Percentiles rank a stretch among this genome's conserved stretches.
These are phyloP conservation scores for Clitarchus hookeri DNA, from an alignment of 2,888 invertebrate species.

Conservation along the genomic window DNA sequence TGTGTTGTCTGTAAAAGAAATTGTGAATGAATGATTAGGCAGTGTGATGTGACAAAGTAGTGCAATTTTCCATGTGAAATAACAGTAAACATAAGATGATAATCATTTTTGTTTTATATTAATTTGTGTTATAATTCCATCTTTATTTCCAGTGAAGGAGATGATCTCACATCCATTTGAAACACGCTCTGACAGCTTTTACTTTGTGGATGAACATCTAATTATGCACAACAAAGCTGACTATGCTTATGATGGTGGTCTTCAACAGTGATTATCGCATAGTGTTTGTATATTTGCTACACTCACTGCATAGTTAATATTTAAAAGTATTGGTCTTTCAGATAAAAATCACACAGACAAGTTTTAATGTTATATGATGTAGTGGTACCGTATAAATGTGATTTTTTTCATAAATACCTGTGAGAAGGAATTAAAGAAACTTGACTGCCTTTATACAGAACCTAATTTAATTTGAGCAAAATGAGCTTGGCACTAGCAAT, in stretches of 20 bases:
- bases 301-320: not conserved
- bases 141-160: constrained; percentile 78
- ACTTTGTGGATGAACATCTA: constrained; percentile 95
- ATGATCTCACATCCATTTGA: constrained; percentile 97
- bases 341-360: not conserved
- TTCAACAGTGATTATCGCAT: constrained; percentile 44
- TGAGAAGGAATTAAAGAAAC: not conserved
- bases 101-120: constrained; percentile 24
- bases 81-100: too few relatives aligned
- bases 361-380: not conserved
- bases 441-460: not conserved
- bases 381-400: not conserved
- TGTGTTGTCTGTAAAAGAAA: too few relatives aligned
- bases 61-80: not conserved
- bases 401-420: not conserved
- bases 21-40: too few relatives aligned
- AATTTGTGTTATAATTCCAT: constrained; percentile 33
- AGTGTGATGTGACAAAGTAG: too few relatives aligned
- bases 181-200: constrained; percentile 97
- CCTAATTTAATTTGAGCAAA: not conserved
- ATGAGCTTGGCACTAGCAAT: constrained; percentile 6
- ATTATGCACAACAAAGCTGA: constrained; percentile 99
- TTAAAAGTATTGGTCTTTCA: not conserved
- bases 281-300: not conserved
- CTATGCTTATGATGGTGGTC: constrained; percentile 92